These are phyloP conservation scores for Remorina albescens DNA, from an alignment of 2,797 vertebrate genomes.

Conservation along the genomic window DNA sequence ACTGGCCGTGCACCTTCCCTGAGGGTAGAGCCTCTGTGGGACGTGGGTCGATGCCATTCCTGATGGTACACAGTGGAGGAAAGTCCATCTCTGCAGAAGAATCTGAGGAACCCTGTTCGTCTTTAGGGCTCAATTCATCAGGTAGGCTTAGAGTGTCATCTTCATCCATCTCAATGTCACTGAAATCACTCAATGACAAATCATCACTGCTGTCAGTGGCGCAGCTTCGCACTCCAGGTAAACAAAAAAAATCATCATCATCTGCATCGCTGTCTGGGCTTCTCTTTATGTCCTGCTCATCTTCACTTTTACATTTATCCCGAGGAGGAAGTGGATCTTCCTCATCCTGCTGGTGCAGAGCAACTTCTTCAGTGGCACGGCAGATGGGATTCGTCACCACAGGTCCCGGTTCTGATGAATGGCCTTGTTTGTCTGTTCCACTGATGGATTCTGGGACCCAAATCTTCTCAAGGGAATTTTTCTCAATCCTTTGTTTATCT, in stretches of 20 bases:
- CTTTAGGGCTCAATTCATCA: slow-evolving; percentile 2
- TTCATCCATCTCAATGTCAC: background rate
- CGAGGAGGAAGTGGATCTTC: slow-evolving; percentile 54
- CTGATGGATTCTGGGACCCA: slow-evolving; percentile 5
- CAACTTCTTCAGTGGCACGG: background rate
- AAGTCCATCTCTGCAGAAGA: slow-evolving; percentile 26
- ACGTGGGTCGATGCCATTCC: slow-evolving; percentile 63
- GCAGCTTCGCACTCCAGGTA: slow-evolving; percentile 15
- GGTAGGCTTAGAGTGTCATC: background rate
- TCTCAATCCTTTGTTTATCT: slow-evolving; percentile 6
- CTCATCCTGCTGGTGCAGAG: background rate
- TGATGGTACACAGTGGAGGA: slow-evolving; percentile 37
- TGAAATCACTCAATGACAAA: slow-evolving; percentile 9
- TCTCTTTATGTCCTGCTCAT: slow-evolving; percentile 4
- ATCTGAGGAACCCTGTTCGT: slow-evolving; percentile 17
- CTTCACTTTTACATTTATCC: slow-evolving; percentile 28
- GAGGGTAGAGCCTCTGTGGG: slow-evolving; percentile 32
- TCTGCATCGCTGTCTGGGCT: slow-evolving; percentile 9
- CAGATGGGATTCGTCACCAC: background rate
- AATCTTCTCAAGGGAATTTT: slow-evolving; percentile 24
- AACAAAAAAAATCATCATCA: slow-evolving; percentile 14
- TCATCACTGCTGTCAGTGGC: slow-evolving; percentile 19
- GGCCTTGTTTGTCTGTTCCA: slow-evolving; percentile 27
- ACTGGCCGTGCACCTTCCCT: slow-evolving; percentile 41
- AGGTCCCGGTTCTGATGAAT: slow-evolving; percentile 35